Percentiles rank a stretch among this genome's conserved stretches.
Evolutionary conservation across 1,140 invertebrate species (phyloP).

Genomic region (Brachionus calyciflorus): DNA sequence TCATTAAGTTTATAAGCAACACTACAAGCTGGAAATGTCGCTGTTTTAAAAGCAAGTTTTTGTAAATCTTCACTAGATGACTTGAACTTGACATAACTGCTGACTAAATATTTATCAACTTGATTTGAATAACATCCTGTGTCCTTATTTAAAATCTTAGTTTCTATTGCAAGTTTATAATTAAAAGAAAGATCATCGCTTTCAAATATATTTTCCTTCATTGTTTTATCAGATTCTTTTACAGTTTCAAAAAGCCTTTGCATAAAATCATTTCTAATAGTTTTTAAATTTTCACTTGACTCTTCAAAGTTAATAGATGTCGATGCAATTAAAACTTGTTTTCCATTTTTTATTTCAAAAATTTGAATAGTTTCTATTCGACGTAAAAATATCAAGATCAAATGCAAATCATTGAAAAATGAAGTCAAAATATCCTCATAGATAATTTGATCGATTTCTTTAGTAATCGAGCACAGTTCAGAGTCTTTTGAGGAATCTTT

Average conservation of each 20-base stretch:
- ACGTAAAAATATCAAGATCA: constrained; percentile 47
- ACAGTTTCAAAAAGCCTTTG: neutral
- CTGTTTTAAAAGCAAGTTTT: neutral
- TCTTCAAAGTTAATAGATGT: constrained; percentile 1
- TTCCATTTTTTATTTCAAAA: neutral
- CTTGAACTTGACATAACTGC: constrained; percentile 24
- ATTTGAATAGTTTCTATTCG: constrained; percentile 48
- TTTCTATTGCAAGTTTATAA: neutral
- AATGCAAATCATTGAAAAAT: constrained; percentile 47
- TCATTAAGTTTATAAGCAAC: constrained; percentile 27
- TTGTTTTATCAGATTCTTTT: neutral
- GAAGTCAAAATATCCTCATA: constrained; percentile 13
- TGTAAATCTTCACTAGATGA: neutral
- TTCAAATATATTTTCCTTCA: neutral
- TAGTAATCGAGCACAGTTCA: neutral
- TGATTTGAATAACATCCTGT: neutral
- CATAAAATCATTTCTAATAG: neutral
- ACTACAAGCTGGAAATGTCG: constrained; percentile 12
- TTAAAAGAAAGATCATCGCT: neutral
- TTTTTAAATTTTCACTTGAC: constrained; percentile 14
- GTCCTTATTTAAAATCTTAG: neutral
- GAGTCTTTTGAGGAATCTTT: constrained; percentile 49
- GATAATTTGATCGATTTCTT: constrained; percentile 45
- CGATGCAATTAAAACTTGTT: constrained; percentile 1
- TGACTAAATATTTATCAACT: neutral